Evolutionary conservation across 2,888 invertebrate species (phyloP), one percentile per base, ranked within the genome.

Genomic region (Brachypalpus laphriformis): DNA sequence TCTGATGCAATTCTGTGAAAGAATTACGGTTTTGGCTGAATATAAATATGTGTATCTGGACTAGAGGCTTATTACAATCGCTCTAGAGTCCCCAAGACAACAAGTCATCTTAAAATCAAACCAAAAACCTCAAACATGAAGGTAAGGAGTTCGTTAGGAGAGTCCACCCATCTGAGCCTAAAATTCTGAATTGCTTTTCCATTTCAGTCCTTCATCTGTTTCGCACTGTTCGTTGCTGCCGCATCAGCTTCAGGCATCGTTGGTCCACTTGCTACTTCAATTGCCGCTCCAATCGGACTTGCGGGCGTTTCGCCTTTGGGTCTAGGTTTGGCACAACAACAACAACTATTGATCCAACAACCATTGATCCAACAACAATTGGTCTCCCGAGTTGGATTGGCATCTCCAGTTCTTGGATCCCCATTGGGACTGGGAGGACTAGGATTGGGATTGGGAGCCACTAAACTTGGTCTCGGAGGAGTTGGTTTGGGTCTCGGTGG

Each of bases 31-130:
- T 31, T 7, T 7, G 37, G 2, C 7, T 22, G 37, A 9, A 68
- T 76, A 76, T 76, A 76, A 76, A 76, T 76, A 66, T 51, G 47
- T 11, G 59, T 14, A 22, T 2, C 59, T 68, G 40, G 57, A 16
- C 47, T 34, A 75, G 9, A 4, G 20, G 28, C 6, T 40, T 16
- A 59, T 59, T 49, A 76, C 28, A 68, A 59, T 3, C 45, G 31
- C 22, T 22, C 8, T 7, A 47, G 4, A 18, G 59, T 68, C 20
- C 51, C 51, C 49, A 28, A 49, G 76, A 68, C 59, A 42, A 72
- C 51, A 68, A 61, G 59, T 59, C 76, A 59, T n/a, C 37, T n/a
- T 5, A 31, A 11, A 18, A 49, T 11, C 18, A 49, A 28, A 25
- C 16, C 1, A 59, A 61, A 76, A 42, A 31, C 9, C 1, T 45